These are phyloP conservation scores for Acleris emargana DNA, from an alignment of 2,888 invertebrate genomes.

Conservation along the genomic window DNA sequence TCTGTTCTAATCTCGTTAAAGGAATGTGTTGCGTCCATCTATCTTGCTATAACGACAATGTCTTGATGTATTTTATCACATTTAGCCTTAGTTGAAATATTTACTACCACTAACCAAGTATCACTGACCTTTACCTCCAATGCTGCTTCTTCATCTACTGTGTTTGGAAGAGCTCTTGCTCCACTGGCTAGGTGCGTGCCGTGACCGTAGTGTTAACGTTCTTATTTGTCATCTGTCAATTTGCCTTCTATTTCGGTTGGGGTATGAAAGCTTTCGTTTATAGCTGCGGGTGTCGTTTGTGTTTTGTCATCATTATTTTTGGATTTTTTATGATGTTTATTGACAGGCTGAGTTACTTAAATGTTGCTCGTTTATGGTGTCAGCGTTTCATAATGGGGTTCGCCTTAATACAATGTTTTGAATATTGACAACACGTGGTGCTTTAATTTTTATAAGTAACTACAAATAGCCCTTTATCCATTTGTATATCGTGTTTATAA, in stretches of 20 bases:
- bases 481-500: too few relatives aligned
- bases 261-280: constrained; percentile 77
- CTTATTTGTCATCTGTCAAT: constrained; percentile 84
- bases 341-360: constrained; percentile 60
- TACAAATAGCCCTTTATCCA: too few relatives aligned
- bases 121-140: constrained; percentile 50
- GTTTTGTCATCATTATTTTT: constrained; percentile 79
- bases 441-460: not conserved
- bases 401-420: constrained; percentile 8
- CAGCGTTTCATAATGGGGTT: constrained; percentile 21
- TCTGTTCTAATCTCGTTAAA: constrained; percentile 65
- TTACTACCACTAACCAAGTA: constrained; percentile 60
- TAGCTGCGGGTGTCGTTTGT: constrained; percentile 62
- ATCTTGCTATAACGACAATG: constrained; percentile 81
- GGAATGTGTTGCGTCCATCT: constrained; percentile 70
- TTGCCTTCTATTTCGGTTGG: constrained; percentile 79
- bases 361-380: constrained; percentile 17
- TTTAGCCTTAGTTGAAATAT: constrained; percentile 77
- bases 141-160: constrained; percentile 35
- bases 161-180: constrained; percentile 45
- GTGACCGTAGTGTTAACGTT: constrained; percentile 76
- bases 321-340: constrained; percentile 72
- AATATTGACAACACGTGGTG: not conserved
- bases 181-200: constrained; percentile 54
- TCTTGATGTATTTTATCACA: constrained; percentile 81